Base-by-base conservation (phyloP, 2,797 vertebrate genomes). In the Heterohyrax brucei region DNA sequence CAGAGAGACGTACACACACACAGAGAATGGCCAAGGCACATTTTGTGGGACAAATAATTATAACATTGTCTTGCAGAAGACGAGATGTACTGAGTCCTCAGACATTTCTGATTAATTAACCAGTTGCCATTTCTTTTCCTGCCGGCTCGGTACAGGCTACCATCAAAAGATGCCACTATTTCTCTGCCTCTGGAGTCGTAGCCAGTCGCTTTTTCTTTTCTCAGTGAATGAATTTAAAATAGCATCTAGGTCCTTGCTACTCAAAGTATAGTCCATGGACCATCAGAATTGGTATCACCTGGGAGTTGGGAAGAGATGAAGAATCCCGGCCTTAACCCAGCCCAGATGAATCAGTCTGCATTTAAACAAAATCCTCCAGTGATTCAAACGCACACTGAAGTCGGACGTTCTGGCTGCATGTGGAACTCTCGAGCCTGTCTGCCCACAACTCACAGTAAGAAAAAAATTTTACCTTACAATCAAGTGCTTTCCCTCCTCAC, bases 41-140 rank as follows among this genome's bases (percentile, higher is more conserved):
- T 96, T 96, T 96, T 85, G 85, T 91, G 91, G 33, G 91, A 93
- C 76, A 96, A 88, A 85, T 82, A 95, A 56, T 64, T 78, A 12
- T 59, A 46, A 8, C 70, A 64, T 85, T 78, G 33, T 33, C 3
- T 80, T 59, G 59, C 26, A 77, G 89, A 91, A 96, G 88, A 93
- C 5, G 1, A 96, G 53, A 89, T 91, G 9, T 89, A 76, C 61
- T 96, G 66, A 2, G 59, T 89, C 75, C 77, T 68, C 70, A 80
- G 78, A 79, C 81, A 92, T 56, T 93, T 94, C 48, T 53, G 48
- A 21, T 59, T 93, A 56, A 88, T 90, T 92, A 97, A 72, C 59
- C 73, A 79, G 39, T 68, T 87, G 73, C 64, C 48, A 3, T 79
- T 92, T 93, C 72, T 78, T 21, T 95, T 22, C 22, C 64, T 79